Base-by-base conservation (phyloP, 2,797 vertebrate species). In the Enteromius argenteus region DNA sequence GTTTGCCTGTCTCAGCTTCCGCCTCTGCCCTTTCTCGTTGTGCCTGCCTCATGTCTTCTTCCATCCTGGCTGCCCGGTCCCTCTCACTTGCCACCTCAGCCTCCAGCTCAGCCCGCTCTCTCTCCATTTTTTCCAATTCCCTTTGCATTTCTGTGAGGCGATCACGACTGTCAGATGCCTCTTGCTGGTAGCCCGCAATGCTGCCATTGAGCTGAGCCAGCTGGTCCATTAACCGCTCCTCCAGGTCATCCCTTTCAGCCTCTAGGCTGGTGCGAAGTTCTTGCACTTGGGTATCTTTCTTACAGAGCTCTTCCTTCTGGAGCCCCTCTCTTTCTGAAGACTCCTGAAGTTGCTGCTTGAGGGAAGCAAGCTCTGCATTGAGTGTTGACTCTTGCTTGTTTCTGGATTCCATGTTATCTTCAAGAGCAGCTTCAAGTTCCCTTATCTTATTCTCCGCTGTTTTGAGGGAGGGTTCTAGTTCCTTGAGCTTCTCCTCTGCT, bases 221-320 rank as follows among this genome's bases (percentile, higher is more conserved):
- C 85, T 99, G 98, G 92, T 99, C 97, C 98, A 99, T 99, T 51
- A 99, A 94, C 81, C 96, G 94, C 89, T 99, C 98, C 92, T 99
- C 98, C 78, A 99, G 93, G 86, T 99, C 97, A 81, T 99, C 98
- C 80, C 98, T 99, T 89, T 99, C 98, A 0, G 91, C 87, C 85
- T 96, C 97, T 4, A 97, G 92, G 0, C 94, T 92, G 67, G 86
- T 92, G 53, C 94, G 92, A 78, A 96, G 91, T 87, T 94, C 95
- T 58, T 92, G 86, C 6, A 97, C 91, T 73, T 96, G 95, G 0
- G 89, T 91, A 76, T 95, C 94, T 49, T 90, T 94, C 87, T 93
- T 93, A 32, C 85, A 88, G 17, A 19, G 80, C 64, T 95, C 93
- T 81, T 93, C 92, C 0, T 84, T 93, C 30, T 97, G 87, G 51